A percentile compares a stretch with the other conserved stretches of the same genome.
These are phyloP conservation scores for Eurystomus gularis DNA, from an alignment of 2,113 vertebrate genomes.

Conservation along the genomic window DNA sequence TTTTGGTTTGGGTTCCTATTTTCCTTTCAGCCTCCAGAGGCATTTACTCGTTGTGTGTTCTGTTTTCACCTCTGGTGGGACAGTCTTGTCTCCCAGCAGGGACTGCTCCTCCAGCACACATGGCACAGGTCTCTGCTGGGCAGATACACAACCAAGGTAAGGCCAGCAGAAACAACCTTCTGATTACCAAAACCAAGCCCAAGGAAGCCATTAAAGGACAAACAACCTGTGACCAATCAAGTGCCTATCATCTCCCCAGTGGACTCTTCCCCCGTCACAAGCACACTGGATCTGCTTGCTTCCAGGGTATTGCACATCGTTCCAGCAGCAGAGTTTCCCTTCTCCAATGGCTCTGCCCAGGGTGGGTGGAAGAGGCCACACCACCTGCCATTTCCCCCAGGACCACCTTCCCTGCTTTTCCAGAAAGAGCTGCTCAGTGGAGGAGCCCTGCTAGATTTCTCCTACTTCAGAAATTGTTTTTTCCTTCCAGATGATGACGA, in stretches of 20 bases:
- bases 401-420: neutral
- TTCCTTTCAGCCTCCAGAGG: neutral
- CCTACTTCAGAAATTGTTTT: slow-evolving; percentile 14
- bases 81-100: neutral
- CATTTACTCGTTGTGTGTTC: neutral
- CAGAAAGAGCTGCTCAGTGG: neutral
- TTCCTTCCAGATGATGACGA: neutral
- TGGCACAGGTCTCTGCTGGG: neutral
- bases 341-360: neutral
- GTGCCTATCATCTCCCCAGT: neutral
- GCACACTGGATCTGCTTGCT: neutral
- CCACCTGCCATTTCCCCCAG: neutral
- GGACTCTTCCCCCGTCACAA: neutral
- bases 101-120: neutral
- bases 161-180: neutral
- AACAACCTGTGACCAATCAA: neutral
- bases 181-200: neutral
- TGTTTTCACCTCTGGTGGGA: neutral
- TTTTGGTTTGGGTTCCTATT: neutral
- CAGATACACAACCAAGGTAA: neutral
- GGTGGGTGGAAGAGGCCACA: neutral
- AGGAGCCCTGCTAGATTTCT: neutral
- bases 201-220: neutral
- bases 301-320: neutral
- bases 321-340: neutral